Conservation (phyloP, 2,888 invertebrate genomes). For the Phymatocera aterrima region DNA sequence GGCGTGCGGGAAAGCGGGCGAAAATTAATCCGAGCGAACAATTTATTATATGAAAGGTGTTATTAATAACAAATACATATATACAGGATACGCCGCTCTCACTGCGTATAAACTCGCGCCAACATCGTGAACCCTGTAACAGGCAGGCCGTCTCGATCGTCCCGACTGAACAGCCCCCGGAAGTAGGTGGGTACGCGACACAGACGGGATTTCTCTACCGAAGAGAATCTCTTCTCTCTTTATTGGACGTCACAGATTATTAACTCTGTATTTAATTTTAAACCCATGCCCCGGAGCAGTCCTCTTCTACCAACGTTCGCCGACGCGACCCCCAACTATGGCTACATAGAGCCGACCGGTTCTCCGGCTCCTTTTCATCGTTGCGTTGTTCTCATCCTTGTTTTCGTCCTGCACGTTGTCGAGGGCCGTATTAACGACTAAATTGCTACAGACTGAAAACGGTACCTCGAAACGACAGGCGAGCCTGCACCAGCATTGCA, state of each 20-base stretch:
- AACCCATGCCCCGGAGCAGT: constrained; percentile 21
- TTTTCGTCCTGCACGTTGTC: background rate
- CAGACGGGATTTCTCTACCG: background rate
- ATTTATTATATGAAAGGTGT: constrained; percentile 50
- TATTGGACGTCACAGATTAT: constrained; percentile 41
- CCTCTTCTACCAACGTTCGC: background rate
- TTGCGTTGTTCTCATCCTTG: background rate
- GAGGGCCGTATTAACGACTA: constrained; percentile 26
- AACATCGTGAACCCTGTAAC: background rate
- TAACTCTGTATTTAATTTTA: constrained; percentile 41
- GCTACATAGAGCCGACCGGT: background rate
- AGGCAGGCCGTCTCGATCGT: background rate
- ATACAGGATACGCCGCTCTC: too few relatives aligned
- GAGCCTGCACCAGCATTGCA: constrained; percentile 19
- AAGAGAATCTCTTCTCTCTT: constrained; percentile 29
- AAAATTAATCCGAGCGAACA: constrained; percentile 46
- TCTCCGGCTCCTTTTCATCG: constrained; percentile 5
- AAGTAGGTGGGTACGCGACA: constrained; percentile 37
- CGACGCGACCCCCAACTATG: background rate
- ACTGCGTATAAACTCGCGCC: background rate
- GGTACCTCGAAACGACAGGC: background rate
- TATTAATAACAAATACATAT: constrained; percentile 43
- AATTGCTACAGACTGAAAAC: constrained; percentile 20
- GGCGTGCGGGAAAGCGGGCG: constrained; percentile 18
- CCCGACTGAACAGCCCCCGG: constrained; percentile 20